Evolutionary conservation across 2,797 vertebrate species (phyloP).

Genomic region (Syngnathus acus): DNA sequence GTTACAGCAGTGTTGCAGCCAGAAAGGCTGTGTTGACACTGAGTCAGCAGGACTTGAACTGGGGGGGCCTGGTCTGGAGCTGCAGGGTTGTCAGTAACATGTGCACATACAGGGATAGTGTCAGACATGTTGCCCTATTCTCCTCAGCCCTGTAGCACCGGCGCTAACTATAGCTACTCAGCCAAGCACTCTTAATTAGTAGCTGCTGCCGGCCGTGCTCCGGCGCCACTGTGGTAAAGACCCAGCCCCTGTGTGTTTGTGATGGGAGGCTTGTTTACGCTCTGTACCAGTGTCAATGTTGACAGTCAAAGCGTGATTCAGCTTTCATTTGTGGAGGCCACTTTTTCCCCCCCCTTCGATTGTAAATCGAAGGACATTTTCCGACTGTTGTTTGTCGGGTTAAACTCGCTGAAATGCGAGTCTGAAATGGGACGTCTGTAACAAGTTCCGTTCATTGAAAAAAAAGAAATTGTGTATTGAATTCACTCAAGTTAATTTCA

Average conservation of each 20-base stretch:
- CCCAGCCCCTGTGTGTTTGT: constrained; percentile 47
- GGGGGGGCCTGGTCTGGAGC: constrained; percentile 37
- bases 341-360: background rate
- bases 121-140: constrained; percentile 61
- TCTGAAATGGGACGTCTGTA: constrained; percentile 12
- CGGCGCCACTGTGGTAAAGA: constrained; percentile 63
- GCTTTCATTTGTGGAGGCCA: background rate
- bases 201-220: constrained; percentile 59
- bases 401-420: constrained; percentile 20
- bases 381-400: constrained; percentile 7
- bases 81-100: constrained; percentile 30
- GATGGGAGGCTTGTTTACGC: constrained; percentile 36
- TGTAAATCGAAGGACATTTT: background rate
- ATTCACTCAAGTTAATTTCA: too few relatives aligned
- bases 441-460: constrained; percentile 14
- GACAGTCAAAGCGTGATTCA: background rate
- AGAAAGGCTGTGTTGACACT: constrained; percentile 48
- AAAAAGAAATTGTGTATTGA: too few relatives aligned
- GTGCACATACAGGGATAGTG: constrained; percentile 34
- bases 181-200: constrained; percentile 64
- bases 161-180: constrained; percentile 56
- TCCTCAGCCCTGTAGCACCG: constrained; percentile 52
- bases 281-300: constrained; percentile 17
- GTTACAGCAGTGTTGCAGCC: constrained; percentile 42
- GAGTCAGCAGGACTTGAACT: constrained; percentile 61